A percentile compares a stretch with the other conserved stretches of the same genome.
phyloP scores from a whole-genome alignment of 2,113 vertebrate species.

The Girardinichthys multiradiatus region DNA sequence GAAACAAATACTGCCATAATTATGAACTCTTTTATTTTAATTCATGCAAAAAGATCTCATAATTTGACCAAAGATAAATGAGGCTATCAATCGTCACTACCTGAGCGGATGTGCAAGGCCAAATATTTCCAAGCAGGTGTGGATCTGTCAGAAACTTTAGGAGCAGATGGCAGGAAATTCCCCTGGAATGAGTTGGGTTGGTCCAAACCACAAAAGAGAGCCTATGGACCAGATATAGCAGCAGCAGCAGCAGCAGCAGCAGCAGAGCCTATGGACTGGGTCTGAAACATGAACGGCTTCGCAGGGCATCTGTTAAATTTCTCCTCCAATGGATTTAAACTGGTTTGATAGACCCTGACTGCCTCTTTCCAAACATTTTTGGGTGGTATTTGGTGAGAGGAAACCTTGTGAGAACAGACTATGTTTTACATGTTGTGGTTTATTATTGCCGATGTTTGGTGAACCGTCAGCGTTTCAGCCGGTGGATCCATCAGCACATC shows the following conservation, averaged over 20 bases:
- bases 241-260: constrained; percentile 18
- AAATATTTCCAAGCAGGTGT: constrained; percentile 72
- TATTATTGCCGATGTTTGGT: constrained; percentile 20
- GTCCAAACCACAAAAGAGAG: constrained; percentile 71
- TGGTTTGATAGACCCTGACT: constrained; percentile 34
- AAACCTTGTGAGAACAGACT: constrained; percentile 44
- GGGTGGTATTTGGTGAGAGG: constrained; percentile 42
- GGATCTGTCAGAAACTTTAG: constrained; percentile 71
- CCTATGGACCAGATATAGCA: constrained; percentile 46
- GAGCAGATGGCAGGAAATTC: constrained; percentile 76
- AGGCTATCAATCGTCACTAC: background rate
- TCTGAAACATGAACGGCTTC: constrained; percentile 63
- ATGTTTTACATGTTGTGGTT: constrained; percentile 38
- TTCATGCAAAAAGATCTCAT: background rate
- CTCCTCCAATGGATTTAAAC: constrained; percentile 29
- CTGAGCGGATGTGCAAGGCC: constrained; percentile 20
- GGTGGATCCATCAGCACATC: constrained; percentile 29
- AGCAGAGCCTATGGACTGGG: constrained; percentile 19
- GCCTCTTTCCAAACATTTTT: constrained; percentile 52
- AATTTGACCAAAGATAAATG: background rate
- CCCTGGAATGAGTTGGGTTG: constrained; percentile 70
- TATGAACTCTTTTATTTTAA: background rate
- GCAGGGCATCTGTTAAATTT: constrained; percentile 53
- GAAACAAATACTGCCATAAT: background rate
- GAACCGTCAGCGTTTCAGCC: constrained; percentile 20